Conservation (phyloP, 92 coral and sea anemone genomes). For the Blastomussa wellsi region DNA sequence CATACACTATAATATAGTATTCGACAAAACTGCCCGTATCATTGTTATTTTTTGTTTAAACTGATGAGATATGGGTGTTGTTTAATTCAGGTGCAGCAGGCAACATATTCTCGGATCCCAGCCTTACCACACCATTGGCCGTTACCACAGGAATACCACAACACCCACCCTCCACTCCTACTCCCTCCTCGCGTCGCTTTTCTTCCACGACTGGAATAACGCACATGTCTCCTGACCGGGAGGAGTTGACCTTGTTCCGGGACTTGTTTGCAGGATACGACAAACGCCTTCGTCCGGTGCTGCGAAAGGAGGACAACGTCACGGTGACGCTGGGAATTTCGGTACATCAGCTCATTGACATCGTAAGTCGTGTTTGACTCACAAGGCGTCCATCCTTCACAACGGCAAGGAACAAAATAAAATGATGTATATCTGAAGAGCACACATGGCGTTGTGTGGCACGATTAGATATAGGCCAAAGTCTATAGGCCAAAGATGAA, state of each 20-base stretch:
- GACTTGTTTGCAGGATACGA: slow-evolving; percentile 75
- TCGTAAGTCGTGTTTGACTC: slow-evolving; percentile 45
- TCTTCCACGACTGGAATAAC: slow-evolving; percentile 38
- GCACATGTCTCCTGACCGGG: slow-evolving; percentile 48
- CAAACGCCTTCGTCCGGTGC: slow-evolving; percentile 73
- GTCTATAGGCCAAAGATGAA: too few species aligned
- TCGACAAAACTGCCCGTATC: too few species aligned
- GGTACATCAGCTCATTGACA: slow-evolving; percentile 78
- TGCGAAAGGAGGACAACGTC: slow-evolving; percentile 68
- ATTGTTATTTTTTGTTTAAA: too few species aligned
- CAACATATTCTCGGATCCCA: background rate
- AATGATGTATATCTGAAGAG: too few species aligned
- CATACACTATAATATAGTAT: too few species aligned
- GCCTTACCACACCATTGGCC: background rate
- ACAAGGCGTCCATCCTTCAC: background rate
- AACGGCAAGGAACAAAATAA: background rate
- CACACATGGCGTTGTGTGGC: too few species aligned
- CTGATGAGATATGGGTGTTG: background rate
- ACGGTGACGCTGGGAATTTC: slow-evolving; percentile 79
- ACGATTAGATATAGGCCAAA: too few species aligned
- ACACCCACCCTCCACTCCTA: slow-evolving; percentile 7
- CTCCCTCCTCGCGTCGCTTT: slow-evolving; percentile 16
- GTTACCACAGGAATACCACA: slow-evolving; percentile 20
- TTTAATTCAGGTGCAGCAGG: background rate
- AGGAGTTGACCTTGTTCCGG: slow-evolving; percentile 57